Evolutionary conservation across 2,113 vertebrate genomes (phyloP), one percentile per base, ranked within the genome.

Genomic region (Erinaceus europaeus): DNA sequence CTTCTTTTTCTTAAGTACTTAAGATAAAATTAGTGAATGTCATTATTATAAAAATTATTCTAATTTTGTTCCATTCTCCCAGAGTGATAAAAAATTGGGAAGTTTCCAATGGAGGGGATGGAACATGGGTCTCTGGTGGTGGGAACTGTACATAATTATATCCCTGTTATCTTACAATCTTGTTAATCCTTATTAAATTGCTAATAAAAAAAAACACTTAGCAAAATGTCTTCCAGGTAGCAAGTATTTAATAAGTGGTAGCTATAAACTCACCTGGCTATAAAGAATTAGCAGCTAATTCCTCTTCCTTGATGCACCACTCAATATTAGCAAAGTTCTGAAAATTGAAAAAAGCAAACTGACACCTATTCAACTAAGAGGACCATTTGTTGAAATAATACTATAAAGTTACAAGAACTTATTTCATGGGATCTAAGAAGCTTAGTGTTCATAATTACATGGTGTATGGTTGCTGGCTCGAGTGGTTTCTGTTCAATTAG

Each of bases 341-440:
- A 92, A 91, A 91, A 94, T 53, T 72, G 80, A 95, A 91, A 94
- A 84, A 85, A 83, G 90, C 75, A 91, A 87, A 90, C 78, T 89
- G 71, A 91, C 88, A 90, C 55, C 86, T 61, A 75, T 74, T 91
- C 61, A 90, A 84, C 65, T 72, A 88, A 90, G 52, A 81, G 76
- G 78, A 67, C 44, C 67, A 61, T 92, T 94, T 92, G 90, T 95
- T 93, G 69, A 92, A 92, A 85, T 53, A 79, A 75, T 67, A 89
- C 85, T 86, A 71, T 64, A 36, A 79, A 86, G 50, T 86, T 84
- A 89, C 76, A 90, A 69, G 77, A 55, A 79, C 81, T 27, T 15
- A 76, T 64, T 72, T 83, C 55, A 79, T 10, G 3, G 62, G 57
- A 44, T 71, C 44, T 68, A 72, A 34, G 52, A 82, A 53, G 32